Percentiles rank a stretch among this genome's conserved stretches.
Conservation (phyloP, 2,797 vertebrate species). For the Myoxocephalus aenaeus region DNA sequence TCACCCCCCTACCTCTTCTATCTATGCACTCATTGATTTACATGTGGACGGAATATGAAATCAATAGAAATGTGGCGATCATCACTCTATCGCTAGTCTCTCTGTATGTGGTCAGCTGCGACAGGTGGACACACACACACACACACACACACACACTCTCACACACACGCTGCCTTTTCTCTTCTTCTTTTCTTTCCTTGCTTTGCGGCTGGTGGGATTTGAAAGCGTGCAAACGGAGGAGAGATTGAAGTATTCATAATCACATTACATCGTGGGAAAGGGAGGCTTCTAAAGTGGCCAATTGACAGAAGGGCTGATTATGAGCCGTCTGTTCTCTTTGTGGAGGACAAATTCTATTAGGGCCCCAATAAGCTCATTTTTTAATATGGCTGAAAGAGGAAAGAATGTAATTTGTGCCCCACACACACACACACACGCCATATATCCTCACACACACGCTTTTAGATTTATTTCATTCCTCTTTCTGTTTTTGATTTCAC, state of each 20-base stretch:
- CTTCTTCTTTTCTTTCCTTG: too few relatives aligned
- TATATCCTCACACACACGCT: constrained; percentile 4
- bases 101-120: constrained; percentile 74
- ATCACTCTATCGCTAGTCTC: constrained; percentile 66
- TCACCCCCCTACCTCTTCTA: constrained; percentile 31
- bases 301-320: constrained; percentile 85
- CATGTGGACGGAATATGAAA: constrained; percentile 74
- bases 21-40: constrained; percentile 77
- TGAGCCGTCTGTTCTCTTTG: constrained; percentile 81
- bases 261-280: constrained; percentile 83
- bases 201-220: constrained; percentile 69
- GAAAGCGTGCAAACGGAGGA: constrained; percentile 72
- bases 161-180: neutral
- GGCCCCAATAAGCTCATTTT: constrained; percentile 83
- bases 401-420: constrained; percentile 83
- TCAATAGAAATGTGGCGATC: constrained; percentile 75
- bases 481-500: constrained; percentile 4
- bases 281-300: constrained; percentile 84
- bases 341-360: constrained; percentile 86
- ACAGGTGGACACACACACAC: constrained; percentile 65
- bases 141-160: neutral
- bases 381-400: constrained; percentile 84
- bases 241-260: constrained; percentile 88
- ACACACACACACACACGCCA: constrained; percentile 18
- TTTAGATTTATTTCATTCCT: constrained; percentile 13